Conservation (phyloP, 2,797 vertebrate species). For the Sebastes goodei region DNA sequence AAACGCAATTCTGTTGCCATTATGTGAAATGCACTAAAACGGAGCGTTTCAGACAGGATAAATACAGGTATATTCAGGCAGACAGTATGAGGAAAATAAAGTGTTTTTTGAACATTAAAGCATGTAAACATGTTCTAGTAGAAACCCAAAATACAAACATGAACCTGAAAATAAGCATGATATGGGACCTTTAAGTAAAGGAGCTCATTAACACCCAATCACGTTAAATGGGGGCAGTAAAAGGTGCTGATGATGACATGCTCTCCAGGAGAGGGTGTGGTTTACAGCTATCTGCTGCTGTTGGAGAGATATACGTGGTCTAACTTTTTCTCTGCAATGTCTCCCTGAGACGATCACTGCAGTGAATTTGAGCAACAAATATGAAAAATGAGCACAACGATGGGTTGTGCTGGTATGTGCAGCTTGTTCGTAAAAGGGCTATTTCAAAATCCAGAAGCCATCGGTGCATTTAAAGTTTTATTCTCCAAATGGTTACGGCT, state of each 20-base stretch:
- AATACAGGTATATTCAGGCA: no score
- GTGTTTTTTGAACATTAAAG: no score
- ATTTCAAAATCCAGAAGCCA: not conserved
- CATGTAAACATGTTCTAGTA: no score
- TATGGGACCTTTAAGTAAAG: not conserved
- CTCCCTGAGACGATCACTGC: not conserved
- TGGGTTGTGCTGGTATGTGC: not conserved
- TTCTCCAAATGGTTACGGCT: not conserved
- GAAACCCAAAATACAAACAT: no score
- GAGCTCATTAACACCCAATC: not conserved
- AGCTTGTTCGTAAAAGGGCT: not conserved
- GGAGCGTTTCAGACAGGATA: no score
- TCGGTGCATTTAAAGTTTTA: not conserved
- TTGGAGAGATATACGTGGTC: not conserved
- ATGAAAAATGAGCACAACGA: not conserved
- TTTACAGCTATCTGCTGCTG: conserved; percentile 10
- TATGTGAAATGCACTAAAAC: no score
- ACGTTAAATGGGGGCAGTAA: not conserved
- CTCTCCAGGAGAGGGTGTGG: conserved; percentile 19
- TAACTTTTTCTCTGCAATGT: conserved; percentile 16
- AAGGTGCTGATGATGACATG: conserved; percentile 22
- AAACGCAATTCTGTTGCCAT: no score
- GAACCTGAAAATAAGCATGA: no score
- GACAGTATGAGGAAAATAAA: no score
- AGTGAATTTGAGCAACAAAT: not conserved